Base-by-base conservation (phyloP, 2,797 vertebrate genomes). In the Mus caroli region DNA sequence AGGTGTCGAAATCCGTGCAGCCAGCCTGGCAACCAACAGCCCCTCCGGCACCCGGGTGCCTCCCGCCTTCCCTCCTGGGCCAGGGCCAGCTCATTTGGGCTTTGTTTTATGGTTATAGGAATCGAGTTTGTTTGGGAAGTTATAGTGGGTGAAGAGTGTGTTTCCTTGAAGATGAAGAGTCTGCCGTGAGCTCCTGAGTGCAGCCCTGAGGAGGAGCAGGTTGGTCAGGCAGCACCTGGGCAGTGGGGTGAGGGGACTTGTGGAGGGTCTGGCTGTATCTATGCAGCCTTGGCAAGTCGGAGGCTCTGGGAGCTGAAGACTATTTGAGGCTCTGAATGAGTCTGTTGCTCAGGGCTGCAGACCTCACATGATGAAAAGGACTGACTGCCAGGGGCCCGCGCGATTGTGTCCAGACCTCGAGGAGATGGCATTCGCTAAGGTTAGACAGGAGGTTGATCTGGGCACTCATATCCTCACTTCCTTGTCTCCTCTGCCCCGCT, bases 31-130 rank as follows among this genome's bases (percentile, higher is more conserved):
- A 95, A 8, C 80, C 12, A 97, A 97, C 98, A 97, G 97, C 97
- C 98, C 98, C 98, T 98, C 98, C 97, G n/a, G 97, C 87, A 5
- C 46, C 67, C 46, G 80, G 9, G 58, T 79, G 15, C 46, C 89
- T 20, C 78, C 85, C 88, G 95, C 98, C 96, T 96, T 98, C 98
- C 97, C 97, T 98, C 95, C 98, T 98, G 98, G 98, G 98, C 97
- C 97, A 92, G 96, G 98, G 98, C 98, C 98, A 98, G 97, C 98
- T 98, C 97, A 88, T 98, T 98, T 98, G 96, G 97, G 98, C 98
- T 99, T 98, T 98, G 98, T 98, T 99, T 99, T 98, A 98, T 98
- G 98, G 98, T 98, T 98, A 98, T 98, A 98, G 98, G 98, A 98
- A 98, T 98, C 98, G 98, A 98, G 98, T 98, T 99, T 98, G 98